Conservation (phyloP, 2,797 vertebrate genomes). For the Anas georgica region DNA sequence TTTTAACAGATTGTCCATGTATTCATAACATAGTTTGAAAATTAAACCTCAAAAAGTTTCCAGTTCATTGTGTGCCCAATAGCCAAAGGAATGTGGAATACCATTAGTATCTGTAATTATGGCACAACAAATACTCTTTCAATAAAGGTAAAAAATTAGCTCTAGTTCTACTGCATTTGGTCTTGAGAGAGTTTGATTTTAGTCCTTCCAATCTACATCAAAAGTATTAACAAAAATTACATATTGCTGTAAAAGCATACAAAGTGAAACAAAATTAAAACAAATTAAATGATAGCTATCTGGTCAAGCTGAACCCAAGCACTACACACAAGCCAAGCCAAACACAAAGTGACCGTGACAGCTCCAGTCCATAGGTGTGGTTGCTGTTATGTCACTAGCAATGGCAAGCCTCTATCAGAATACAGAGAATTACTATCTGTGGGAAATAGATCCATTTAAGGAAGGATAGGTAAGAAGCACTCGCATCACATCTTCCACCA, state of each 20-base stretch:
- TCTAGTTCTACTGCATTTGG: not conserved
- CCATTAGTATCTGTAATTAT: not conserved
- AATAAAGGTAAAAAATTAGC: not conserved
- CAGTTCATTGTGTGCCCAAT: not conserved
- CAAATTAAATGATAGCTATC: not conserved
- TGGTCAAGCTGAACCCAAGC: not conserved
- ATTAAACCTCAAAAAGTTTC: not conserved
- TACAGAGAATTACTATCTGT: not conserved
- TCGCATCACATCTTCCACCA: accelerated
- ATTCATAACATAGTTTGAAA: not conserved
- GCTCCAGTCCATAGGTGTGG: too few species aligned
- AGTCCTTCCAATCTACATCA: not conserved
- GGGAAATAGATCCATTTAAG: not conserved
- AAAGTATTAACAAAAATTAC: not conserved
- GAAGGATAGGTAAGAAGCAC: not conserved
- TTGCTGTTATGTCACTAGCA: not conserved
- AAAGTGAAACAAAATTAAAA: not conserved
- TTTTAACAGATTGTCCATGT: not conserved
- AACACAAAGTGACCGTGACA: not conserved
- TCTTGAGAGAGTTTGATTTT: not conserved
- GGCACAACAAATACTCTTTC: not conserved
- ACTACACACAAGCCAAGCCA: not conserved
- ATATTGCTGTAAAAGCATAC: not conserved
- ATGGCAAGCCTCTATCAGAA: not conserved
- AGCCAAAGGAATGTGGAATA: not conserved